Evolutionary conservation across 2,888 invertebrate species (phyloP).

Genomic region (Scelioninae gen. 2): DNA sequence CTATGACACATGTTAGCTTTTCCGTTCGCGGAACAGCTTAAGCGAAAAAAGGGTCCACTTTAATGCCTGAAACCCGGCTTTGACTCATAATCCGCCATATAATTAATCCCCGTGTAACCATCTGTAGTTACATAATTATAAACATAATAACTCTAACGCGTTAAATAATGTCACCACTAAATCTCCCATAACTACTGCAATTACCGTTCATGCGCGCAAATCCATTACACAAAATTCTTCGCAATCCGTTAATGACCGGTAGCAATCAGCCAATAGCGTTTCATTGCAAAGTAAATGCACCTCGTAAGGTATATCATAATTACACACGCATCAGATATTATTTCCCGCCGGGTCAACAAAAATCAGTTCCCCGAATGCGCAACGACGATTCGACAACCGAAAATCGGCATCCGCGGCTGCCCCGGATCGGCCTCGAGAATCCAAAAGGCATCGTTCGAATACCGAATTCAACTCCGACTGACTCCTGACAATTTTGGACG

Average conservation of each 20-base stretch:
- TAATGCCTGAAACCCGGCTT: not conserved
- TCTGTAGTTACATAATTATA: slow-evolving; percentile 1
- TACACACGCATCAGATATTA: not conserved
- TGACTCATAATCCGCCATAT: not conserved
- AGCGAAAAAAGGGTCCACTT: not conserved
- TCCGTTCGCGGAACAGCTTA: not conserved
- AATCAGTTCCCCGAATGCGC: too few relatives aligned
- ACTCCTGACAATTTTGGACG: slow-evolving; percentile 34
- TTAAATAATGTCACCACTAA: not conserved
- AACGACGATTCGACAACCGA: too few relatives aligned
- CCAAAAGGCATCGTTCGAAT: not conserved
- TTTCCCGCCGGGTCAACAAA: too few relatives aligned
- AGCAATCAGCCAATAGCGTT: slow-evolving; percentile 10
- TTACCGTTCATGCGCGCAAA: slow-evolving; percentile 4
- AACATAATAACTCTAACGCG: not conserved
- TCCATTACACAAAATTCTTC: slow-evolving; percentile 21
- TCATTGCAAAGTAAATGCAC: slow-evolving; percentile 1
- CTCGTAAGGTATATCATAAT: slow-evolving; percentile 12
- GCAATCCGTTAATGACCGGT: slow-evolving; percentile 3
- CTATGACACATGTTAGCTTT: not conserved
- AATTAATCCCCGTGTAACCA: not conserved
- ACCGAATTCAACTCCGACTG: slow-evolving; percentile 3
- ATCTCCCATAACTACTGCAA: slow-evolving; percentile 3
- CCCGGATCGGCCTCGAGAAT: too few relatives aligned
- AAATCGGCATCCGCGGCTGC: too few relatives aligned